Percentiles rank a stretch among this genome's conserved stretches.
Conservation (phyloP, 1,140 invertebrate genomes). For the Zaprionus capensis region DNA sequence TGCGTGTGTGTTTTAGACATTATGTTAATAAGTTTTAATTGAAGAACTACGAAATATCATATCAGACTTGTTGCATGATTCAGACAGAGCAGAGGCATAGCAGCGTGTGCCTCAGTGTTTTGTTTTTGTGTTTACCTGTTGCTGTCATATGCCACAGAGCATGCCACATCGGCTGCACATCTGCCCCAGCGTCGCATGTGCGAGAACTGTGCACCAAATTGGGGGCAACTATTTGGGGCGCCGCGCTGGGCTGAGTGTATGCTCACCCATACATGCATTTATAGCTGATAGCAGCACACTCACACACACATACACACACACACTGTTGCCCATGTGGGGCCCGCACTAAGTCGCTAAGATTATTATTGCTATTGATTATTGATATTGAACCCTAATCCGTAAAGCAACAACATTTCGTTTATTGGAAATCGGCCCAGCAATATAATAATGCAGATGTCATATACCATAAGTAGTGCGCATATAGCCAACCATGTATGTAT, state of each 20-base stretch:
- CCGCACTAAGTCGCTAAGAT: conserved; percentile 28
- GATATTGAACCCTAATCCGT: conserved; percentile 45
- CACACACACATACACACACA: not conserved
- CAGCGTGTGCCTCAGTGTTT: not conserved
- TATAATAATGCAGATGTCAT: conserved; percentile 12
- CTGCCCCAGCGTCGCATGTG: conserved; percentile 11
- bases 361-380: conserved; percentile 47
- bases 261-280: not conserved
- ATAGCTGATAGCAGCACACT: conserved; percentile 25
- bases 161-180: not conserved
- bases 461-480: conserved; percentile 8
- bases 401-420: conserved; percentile 4
- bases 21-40: conserved; percentile 77
- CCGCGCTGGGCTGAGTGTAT: not conserved
- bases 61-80: conserved; percentile 24
- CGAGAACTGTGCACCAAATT: conserved; percentile 30
- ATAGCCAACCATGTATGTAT: not conserved
- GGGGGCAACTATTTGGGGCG: conserved; percentile 38
- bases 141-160: not conserved
- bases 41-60: conserved; percentile 46
- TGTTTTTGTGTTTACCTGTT: conserved; percentile 1
- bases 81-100: not conserved
- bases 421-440: not conserved
- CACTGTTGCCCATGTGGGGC: not conserved
- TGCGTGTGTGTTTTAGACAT: conserved; percentile 47